Evolutionary conservation across 2,888 invertebrate genomes (phyloP).

Genomic region (Carcina quercana): DNA sequence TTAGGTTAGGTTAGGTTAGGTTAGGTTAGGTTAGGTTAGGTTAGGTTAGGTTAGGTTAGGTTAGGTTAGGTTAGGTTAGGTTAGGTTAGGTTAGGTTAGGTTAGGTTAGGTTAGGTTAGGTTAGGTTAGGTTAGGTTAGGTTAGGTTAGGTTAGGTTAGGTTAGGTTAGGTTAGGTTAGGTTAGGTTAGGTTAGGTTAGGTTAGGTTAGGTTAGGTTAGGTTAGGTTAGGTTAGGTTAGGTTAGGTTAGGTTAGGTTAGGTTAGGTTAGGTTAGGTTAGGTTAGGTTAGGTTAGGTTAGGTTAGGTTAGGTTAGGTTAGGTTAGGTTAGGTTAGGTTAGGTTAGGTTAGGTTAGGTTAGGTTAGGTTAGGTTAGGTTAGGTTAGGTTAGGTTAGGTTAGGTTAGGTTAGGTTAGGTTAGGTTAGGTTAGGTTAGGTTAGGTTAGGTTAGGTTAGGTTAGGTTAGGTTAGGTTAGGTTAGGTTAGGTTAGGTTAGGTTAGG

Average conservation of each 20-base stretch:
- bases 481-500: conserved; percentile 1
- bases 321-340: conserved; percentile 1
- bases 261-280: conserved; percentile 1
- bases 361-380: conserved; percentile 1
- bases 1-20: conserved; percentile 11
- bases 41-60: conserved; percentile 5
- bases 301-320: conserved; percentile 1
- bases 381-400: conserved; percentile 1
- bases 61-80: conserved; percentile 5
- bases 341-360: conserved; percentile 1
- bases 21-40: conserved; percentile 7
- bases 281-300: conserved; percentile 1
- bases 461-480: conserved; percentile 1
- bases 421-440: conserved; percentile 1
- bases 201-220: conserved; percentile 1
- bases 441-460: conserved; percentile 1
- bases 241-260: conserved; percentile 1
- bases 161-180: conserved; percentile 1
- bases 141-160: conserved; percentile 1
- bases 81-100: conserved; percentile 5
- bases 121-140: conserved; percentile 3
- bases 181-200: conserved; percentile 1
- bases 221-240: conserved; percentile 1
- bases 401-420: conserved; percentile 1
- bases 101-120: conserved; percentile 4